phyloP scores from a whole-genome alignment of 2,113 vertebrate genomes.

The Aptenodytes forsteri region DNA sequence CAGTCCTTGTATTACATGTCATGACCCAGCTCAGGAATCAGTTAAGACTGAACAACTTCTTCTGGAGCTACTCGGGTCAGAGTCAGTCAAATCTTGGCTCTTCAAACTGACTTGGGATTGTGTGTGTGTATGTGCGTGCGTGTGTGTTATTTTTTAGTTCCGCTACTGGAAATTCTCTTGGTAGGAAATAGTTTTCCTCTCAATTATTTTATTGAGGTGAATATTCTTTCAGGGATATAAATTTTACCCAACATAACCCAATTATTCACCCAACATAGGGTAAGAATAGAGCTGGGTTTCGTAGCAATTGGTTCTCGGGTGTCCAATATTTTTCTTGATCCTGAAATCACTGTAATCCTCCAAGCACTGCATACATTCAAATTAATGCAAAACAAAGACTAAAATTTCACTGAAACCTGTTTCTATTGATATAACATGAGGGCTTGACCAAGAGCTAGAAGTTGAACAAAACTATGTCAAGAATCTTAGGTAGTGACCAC shows the following conservation, averaged over 20 bases:
- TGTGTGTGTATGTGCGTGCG: neutral
- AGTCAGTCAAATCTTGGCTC: neutral
- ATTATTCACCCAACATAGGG: neutral
- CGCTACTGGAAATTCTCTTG: constrained; percentile 20
- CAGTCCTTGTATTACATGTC: neutral
- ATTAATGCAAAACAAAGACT: neutral
- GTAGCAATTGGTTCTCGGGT: neutral
- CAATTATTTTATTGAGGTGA: neutral
- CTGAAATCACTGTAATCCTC: neutral
- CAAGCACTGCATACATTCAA: neutral
- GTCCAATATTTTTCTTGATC: neutral
- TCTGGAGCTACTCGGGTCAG: neutral
- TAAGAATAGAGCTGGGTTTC: neutral
- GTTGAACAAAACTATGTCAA: neutral
- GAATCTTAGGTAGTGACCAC: neutral
- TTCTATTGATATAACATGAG: neutral
- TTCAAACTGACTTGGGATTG: neutral
- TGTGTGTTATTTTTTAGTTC: neutral
- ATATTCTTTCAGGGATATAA: neutral
- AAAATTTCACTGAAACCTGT: neutral
- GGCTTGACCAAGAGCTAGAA: neutral
- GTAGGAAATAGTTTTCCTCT: neutral
- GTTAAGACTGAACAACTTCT: neutral
- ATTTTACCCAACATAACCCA: neutral
- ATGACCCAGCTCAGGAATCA: constrained; percentile 12